Evolutionary conservation across 2,888 invertebrate genomes (phyloP), one percentile per base, ranked within the genome.

Genomic region (Aspidiotus destructor): DNA sequence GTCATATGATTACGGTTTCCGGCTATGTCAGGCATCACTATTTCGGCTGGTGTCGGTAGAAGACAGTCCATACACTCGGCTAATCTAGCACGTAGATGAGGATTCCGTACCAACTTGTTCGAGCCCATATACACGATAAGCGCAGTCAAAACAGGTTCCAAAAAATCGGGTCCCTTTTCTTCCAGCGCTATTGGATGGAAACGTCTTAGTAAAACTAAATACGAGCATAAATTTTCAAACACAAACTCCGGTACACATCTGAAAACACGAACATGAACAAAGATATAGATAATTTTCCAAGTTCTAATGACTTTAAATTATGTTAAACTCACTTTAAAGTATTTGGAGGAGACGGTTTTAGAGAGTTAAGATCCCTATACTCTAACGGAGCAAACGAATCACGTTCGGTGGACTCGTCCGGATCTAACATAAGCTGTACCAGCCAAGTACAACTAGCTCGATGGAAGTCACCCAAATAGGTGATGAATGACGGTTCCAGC

Each of bases 211-310:
- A 92, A 87, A 72, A 87, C 85, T 73, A 94, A 81, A 76, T 88
- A 86, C 67, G 88, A 87, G 42, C 90, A 86, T 63, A 92, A 82
- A 77, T 95, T 96, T 77, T 94, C 94, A 61, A 93, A 80, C 48
- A 96, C 80, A 76, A 90, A 89, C 78, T 97, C 96, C 57, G 96
- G 96, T 75, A 96, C 83, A 76, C 88, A 91, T 75, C 88, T 87
- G 77, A 28, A 28, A 28, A 1, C 28, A 28, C 28, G 28, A 28
- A 28, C 28, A 28, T 3, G 28, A 28, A 28, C 28, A 28, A 10
- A 60, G 17, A 13, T 7, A 41, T 16, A 41, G 58, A 41, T 60
- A 9, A 60, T 15, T 41, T 13, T 28, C 28, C 5, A 28, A 1
- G 28, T 28, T 28, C 5, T 28, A 28, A 28, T 5, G 28, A 28